These are phyloP conservation scores for Solenopsis invicta DNA, from an alignment of 1,140 invertebrate species.

Conservation along the genomic window DNA sequence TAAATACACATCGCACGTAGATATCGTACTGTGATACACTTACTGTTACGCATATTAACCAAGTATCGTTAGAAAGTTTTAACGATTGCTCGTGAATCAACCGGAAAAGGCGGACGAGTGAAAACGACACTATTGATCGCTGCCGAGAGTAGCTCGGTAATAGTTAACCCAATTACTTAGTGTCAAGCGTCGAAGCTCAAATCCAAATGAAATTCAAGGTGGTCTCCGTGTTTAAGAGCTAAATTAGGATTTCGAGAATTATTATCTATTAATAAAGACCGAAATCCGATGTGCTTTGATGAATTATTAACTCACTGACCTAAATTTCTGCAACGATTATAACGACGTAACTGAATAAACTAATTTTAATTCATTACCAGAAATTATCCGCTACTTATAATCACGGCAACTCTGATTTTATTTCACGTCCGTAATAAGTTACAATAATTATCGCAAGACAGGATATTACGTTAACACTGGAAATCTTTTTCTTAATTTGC, in stretches of 20 bases:
- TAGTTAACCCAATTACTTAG: constrained; percentile 56
- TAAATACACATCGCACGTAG: neutral
- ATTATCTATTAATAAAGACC: constrained; percentile 31
- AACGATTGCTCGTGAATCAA: constrained; percentile 81
- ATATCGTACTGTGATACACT: constrained; percentile 41
- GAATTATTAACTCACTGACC: constrained; percentile 2
- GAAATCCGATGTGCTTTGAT: neutral
- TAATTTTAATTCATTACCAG: neutral
- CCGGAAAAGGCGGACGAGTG: constrained; percentile 77
- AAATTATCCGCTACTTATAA: neutral
- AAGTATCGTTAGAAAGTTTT: constrained; percentile 83
- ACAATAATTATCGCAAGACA: too few relatives aligned
- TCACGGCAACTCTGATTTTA: neutral
- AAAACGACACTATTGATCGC: constrained; percentile 76
- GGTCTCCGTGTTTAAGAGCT: neutral
- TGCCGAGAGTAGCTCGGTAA: constrained; percentile 55
- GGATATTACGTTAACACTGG: neutral
- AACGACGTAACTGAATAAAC: neutral
- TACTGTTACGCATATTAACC: constrained; percentile 69
- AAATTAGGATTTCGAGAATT: constrained; percentile 27
- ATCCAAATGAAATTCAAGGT: constrained; percentile 35
- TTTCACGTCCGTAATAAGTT: neutral
- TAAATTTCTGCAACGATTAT: neutral
- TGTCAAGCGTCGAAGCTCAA: constrained; percentile 22
- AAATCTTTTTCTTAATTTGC: constrained; percentile 3